These are phyloP conservation scores for Drosophila sproati DNA, from an alignment of 1,140 invertebrate species.

Conservation along the genomic window DNA sequence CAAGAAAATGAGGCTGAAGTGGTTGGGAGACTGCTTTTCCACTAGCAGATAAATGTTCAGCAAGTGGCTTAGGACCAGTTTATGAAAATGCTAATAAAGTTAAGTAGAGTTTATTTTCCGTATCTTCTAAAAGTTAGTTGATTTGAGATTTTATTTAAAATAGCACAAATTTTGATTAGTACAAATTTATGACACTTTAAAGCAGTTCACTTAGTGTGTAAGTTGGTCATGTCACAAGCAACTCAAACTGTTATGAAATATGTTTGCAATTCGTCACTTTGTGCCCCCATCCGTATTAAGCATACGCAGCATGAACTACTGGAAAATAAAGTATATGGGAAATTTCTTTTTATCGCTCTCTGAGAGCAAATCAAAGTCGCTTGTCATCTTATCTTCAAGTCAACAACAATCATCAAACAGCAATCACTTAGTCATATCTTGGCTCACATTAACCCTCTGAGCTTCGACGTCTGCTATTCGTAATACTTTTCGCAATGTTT, in stretches of 20 bases:
- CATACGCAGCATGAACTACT: conserved; percentile 29
- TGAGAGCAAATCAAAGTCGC: conserved; percentile 26
- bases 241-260: conserved; percentile 29
- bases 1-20: conserved; percentile 12
- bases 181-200: neutral
- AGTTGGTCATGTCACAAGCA: conserved; percentile 26
- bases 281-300: conserved; percentile 17
- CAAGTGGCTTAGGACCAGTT: conserved; percentile 12
- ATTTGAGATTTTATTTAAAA: neutral
- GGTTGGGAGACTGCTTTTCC: neutral
- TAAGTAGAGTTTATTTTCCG: neutral
- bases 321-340: conserved; percentile 20
- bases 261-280: conserved; percentile 41
- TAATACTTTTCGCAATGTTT: conserved; percentile 44
- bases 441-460: conserved; percentile 8
- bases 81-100: conserved; percentile 10
- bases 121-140: neutral
- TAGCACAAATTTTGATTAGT: neutral
- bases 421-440: conserved; percentile 29
- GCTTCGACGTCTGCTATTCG: conserved; percentile 12
- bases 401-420: conserved; percentile 20
- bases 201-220: neutral
- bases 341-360: conserved; percentile 3
- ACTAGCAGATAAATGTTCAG: conserved; percentile 8
- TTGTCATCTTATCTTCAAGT: conserved; percentile 15